A percentile compares a stretch with the other conserved stretches of the same genome.
Conservation (phyloP, 2,797 vertebrate species). For the Carduelis carduelis region DNA sequence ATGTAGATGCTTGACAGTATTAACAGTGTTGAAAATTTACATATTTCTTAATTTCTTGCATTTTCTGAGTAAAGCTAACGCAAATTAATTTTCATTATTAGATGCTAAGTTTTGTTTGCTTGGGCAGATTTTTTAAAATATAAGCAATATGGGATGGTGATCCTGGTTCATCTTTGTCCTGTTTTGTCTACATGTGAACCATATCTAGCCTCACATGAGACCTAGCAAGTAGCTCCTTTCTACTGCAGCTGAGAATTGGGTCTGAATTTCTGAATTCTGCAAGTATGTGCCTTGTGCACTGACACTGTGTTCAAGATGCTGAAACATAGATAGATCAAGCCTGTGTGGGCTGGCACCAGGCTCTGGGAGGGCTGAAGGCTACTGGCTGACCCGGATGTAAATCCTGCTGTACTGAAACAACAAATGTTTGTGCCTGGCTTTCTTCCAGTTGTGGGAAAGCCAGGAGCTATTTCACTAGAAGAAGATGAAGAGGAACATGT, state of each 20-base stretch:
- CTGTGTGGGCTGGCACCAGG: rapidly evolving
- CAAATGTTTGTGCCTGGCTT: background rate
- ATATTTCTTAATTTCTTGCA: background rate
- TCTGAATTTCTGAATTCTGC: background rate
- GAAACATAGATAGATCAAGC: background rate
- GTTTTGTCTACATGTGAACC: background rate
- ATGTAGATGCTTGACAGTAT: background rate
- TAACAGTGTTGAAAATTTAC: background rate
- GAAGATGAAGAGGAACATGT: background rate
- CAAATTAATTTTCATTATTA: background rate
- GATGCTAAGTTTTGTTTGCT: background rate
- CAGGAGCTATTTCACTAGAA: background rate
- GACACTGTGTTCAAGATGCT: background rate
- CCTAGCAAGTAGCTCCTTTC: background rate
- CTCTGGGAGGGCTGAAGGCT: background rate
- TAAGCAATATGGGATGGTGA: background rate
- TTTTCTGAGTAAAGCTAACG: background rate
- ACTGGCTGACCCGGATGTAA: background rate
- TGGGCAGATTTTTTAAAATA: background rate
- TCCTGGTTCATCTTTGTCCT: background rate
- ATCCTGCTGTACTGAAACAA: background rate
- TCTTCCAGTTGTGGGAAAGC: background rate
- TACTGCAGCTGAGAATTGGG: background rate
- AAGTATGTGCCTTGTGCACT: background rate
- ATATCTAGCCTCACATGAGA: background rate